Evolutionary conservation across 2,797 vertebrate species (phyloP).

Genomic region (Acanthurus tractus): DNA sequence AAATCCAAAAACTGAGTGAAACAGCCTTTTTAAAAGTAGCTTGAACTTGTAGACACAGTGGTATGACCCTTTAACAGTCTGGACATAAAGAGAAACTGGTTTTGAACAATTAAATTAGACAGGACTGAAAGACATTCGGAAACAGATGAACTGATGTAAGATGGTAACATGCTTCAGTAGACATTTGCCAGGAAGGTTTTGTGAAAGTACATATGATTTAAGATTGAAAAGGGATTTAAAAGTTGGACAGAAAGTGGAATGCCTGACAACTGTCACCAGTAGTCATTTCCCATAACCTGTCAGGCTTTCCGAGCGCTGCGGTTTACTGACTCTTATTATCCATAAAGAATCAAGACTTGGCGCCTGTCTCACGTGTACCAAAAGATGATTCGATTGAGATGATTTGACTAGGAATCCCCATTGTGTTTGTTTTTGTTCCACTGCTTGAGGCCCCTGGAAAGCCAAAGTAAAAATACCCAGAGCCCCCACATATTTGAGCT

Average conservation of each 20-base stretch:
- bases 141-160: slow-evolving; percentile 39
- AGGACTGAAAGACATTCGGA: slow-evolving; percentile 31
- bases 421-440: slow-evolving; percentile 75
- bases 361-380: slow-evolving; percentile 49
- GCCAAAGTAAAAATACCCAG: slow-evolving; percentile 68
- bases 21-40: neutral
- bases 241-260: slow-evolving; percentile 63
- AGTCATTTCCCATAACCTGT: slow-evolving; percentile 60
- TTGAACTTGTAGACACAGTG: neutral
- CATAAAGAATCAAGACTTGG: slow-evolving; percentile 64
- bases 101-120: slow-evolving; percentile 29
- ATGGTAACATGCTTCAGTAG: slow-evolving; percentile 27
- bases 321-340: slow-evolving; percentile 56
- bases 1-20: neutral
- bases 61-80: neutral
- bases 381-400: slow-evolving; percentile 67
- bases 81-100: slow-evolving; percentile 4
- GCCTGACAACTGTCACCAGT: slow-evolving; percentile 65
- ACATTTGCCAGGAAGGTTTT: slow-evolving; percentile 51
- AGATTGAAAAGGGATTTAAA: slow-evolving; percentile 39
- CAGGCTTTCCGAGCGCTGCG: slow-evolving; percentile 54
- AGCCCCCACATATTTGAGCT: slow-evolving; percentile 62
- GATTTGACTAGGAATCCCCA: slow-evolving; percentile 63
- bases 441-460: slow-evolving; percentile 63
- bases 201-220: slow-evolving; percentile 48